Evolutionary conservation across 1,140 invertebrate species (phyloP), one percentile per base, ranked within the genome.

Genomic region (Drosophila bocqueti): DNA sequence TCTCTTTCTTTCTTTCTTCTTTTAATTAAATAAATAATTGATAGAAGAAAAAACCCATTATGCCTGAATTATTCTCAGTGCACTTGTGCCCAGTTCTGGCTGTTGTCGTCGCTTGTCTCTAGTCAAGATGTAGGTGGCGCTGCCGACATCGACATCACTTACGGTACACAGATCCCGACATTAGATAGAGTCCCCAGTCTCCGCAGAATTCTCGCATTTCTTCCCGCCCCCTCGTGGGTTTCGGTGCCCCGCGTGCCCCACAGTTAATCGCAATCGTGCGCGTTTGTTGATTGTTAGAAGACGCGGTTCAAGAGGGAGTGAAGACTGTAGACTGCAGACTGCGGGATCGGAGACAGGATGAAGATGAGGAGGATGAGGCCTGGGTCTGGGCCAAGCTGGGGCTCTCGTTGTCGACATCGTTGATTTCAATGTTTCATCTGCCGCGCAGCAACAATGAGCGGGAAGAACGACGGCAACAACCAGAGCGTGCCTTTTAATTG

Each of bases 351-450:
- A n/a, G 62, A 46, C 52, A 18, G 38, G 42, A 18, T 13, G 9
- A 34, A 38, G 63, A 64, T 42, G 65, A 26, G 55, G 65, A 34
- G 31, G 63, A 64, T 52, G 65, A 26, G 55, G 65, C 47, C 34
- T 59, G 36, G 60, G 62, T 34, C 38, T 62, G 21, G 34, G 26
- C 38, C 54, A 2, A 55, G 29, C 60, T 54, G n/a, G n/a, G 73
- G 76, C 79, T 68, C 71, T 29, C 29, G 75, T 83, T 80, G 80
- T 54, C 61, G 76, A 83, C 83, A 86, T 79, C 74, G 81, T 83
- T 81, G 84, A 89, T 81, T 83, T 78, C 81, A 89, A 89, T 87
- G 84, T 89, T 83, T 89, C 81, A 89, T 89, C 80, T 89, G 81
- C 84, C 79, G 83, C 79, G 79, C 83, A 74, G 74, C 52, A 76